These are phyloP conservation scores for Villa cingulata DNA, from an alignment of 2,888 invertebrate species.

Conservation along the genomic window DNA sequence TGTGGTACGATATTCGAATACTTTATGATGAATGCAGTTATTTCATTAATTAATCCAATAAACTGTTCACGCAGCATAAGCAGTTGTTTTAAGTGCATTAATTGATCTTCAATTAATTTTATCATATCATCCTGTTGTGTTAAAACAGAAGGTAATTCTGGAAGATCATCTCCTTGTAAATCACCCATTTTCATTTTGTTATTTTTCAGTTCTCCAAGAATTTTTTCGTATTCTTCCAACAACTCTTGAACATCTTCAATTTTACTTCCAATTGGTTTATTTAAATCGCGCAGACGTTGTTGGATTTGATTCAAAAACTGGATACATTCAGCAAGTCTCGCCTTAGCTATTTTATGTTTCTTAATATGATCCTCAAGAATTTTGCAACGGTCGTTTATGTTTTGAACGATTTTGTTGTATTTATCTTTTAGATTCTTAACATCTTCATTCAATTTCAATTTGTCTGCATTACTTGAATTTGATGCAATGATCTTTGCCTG, in stretches of 20 bases:
- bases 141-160: conserved; percentile 64
- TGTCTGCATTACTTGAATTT: conserved; percentile 72
- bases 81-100: conserved; percentile 64
- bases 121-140: conserved; percentile 77
- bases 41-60: conserved; percentile 72
- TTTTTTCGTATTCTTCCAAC: conserved; percentile 61
- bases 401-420: conserved; percentile 56
- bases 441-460: conserved; percentile 67
- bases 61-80: conserved; percentile 76
- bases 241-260: conserved; percentile 82
- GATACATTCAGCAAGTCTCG: conserved; percentile 62
- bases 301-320: conserved; percentile 72
- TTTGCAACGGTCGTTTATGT: conserved; percentile 62
- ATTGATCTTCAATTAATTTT: conserved; percentile 71
- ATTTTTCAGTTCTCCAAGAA: conserved; percentile 61
- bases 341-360: conserved; percentile 68
- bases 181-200: conserved; percentile 66
- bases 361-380: conserved; percentile 63
- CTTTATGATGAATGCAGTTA: conserved; percentile 73
- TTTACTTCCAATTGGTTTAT: conserved; percentile 73
- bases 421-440: conserved; percentile 65
- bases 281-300: conserved; percentile 65
- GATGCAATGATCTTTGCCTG: conserved; percentile 68
- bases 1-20: conserved; percentile 74
- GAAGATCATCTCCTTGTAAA: conserved; percentile 56